Percentiles rank a stretch among this genome's conserved stretches.
Evolutionary conservation across 2,113 vertebrate species (phyloP).

Genomic region (Psittacara wagleri): DNA sequence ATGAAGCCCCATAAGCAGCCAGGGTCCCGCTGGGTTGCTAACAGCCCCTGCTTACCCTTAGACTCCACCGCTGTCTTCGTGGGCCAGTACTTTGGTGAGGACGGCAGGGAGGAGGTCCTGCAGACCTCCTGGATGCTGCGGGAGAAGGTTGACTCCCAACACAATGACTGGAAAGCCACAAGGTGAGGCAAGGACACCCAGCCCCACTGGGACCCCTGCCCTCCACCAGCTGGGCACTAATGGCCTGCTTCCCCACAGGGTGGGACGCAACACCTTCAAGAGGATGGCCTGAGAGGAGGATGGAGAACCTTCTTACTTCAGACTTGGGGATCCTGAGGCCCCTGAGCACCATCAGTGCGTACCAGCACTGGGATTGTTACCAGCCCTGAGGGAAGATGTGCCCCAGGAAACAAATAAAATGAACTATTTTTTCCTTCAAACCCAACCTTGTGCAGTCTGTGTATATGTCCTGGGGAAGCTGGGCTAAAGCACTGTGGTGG

Average conservation of each 20-base stretch:
- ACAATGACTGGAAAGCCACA: not conserved
- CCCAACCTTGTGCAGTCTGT: not conserved
- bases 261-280: not conserved
- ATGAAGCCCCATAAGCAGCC: not conserved
- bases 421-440: not conserved
- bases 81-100: conserved; percentile 25
- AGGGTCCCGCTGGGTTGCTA: not conserved
- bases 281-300: accelerated
- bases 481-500: accelerated
- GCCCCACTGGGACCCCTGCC: accelerated
- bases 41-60: not conserved
- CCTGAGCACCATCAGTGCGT: too few species aligned
- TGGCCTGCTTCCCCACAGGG: not conserved
- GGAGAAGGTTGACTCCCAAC: accelerated
- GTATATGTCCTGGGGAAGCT: not conserved
- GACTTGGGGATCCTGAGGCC: accelerated
- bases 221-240: accelerated
- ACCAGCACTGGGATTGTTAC: not conserved
- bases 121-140: conserved; percentile 33
- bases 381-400: accelerated
- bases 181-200: not conserved
- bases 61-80: not conserved
- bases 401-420: accelerated
- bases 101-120: not conserved
- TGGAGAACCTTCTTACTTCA: accelerated